phyloP scores from a whole-genome alignment of 1,140 invertebrate species.

The Charaxes varanes region DNA sequence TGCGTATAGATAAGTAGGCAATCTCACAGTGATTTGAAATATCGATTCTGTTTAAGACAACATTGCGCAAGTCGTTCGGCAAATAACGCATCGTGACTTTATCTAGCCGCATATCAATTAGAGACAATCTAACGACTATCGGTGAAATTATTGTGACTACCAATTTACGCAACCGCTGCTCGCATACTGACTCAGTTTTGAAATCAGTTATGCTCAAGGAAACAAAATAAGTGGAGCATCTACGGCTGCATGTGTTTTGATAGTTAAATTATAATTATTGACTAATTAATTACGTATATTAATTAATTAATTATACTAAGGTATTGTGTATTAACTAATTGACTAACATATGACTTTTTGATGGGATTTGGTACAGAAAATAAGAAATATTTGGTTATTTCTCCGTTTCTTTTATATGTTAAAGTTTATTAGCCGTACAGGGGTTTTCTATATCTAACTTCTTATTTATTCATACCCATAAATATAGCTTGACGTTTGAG shows the following conservation, averaged over 20 bases:
- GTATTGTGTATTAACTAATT: no score
- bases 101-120: constrained; percentile 26
- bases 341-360: no score
- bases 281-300: neutral
- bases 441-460: no score
- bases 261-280: neutral
- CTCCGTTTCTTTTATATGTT: no score
- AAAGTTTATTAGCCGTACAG: no score
- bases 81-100: constrained; percentile 25
- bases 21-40: no score
- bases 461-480: no score
- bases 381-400: no score
- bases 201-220: constrained; percentile 15
- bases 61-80: constrained; percentile 16
- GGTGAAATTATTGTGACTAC: constrained; percentile 25
- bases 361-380: no score
- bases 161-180: constrained; percentile 15
- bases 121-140: constrained; percentile 24
- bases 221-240: constrained; percentile 9
- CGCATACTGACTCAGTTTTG: constrained; percentile 17
- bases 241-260: constrained; percentile 3
- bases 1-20: no score
- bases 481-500: no score
- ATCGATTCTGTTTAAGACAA: no score
- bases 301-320: neutral